phyloP scores from a whole-genome alignment of 1,140 invertebrate species.

The Bombus fervidus region DNA sequence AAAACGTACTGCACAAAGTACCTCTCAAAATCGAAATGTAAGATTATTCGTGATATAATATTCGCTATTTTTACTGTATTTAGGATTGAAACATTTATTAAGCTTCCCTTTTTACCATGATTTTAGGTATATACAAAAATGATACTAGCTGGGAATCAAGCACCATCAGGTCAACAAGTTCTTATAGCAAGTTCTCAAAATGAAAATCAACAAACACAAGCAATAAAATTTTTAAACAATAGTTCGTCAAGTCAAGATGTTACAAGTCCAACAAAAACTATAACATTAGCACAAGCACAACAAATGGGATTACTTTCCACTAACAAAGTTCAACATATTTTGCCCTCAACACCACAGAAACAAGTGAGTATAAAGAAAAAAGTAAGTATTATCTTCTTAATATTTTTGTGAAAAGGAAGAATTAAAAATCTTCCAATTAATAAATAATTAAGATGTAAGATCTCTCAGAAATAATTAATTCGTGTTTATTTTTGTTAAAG shows the following conservation, averaged over 20 bases:
- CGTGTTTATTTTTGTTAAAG: conserved; percentile 70
- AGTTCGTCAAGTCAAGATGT: conserved; percentile 69
- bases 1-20: conserved; percentile 75
- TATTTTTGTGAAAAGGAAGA: neutral
- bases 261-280: conserved; percentile 85
- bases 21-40: conserved; percentile 77
- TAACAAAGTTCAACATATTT: conserved; percentile 83
- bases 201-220: conserved; percentile 73
- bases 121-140: conserved; percentile 84
- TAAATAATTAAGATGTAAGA: neutral
- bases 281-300: conserved; percentile 87
- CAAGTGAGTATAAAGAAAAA: conserved; percentile 66
- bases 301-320: conserved; percentile 85
- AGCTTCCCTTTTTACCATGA: conserved; percentile 23
- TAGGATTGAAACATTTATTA: neutral
- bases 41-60: conserved; percentile 4
- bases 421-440: neutral
- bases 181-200: conserved; percentile 76
- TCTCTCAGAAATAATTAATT: conserved; percentile 25
- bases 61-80: neutral
- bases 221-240: conserved; percentile 78
- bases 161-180: conserved; percentile 75
- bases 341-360: conserved; percentile 80
- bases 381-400: neutral
- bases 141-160: conserved; percentile 83